phyloP scores from a whole-genome alignment of 2,113 vertebrate species.

The Sinocyclocheilus anshuiensis region DNA sequence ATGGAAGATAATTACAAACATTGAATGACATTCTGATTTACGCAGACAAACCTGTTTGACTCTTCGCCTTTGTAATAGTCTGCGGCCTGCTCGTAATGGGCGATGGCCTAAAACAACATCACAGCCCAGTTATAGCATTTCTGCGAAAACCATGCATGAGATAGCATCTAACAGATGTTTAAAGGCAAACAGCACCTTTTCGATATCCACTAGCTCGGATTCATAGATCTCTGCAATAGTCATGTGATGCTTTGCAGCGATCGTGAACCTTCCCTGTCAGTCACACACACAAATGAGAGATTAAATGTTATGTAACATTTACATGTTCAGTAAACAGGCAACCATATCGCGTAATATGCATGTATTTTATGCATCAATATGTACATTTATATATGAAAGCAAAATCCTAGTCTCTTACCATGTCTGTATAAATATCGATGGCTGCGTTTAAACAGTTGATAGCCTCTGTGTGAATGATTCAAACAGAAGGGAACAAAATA shows the following conservation, averaged over 20 bases:
- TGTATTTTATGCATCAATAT: not conserved
- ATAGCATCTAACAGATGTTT: not conserved
- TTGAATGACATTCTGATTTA: not conserved
- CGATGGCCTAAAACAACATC: constrained; percentile 82
- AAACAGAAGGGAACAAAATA: constrained; percentile 31
- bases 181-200: constrained; percentile 81
- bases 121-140: not conserved
- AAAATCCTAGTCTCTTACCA: constrained; percentile 80
- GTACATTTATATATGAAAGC: not conserved
- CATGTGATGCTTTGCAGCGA: constrained; percentile 98
- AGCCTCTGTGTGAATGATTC: constrained; percentile 81
- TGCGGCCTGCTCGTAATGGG: constrained; percentile 97
- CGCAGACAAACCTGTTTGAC: constrained; percentile 87
- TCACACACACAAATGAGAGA: constrained; percentile 6
- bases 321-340: constrained; percentile 1
- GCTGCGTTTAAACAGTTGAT: constrained; percentile 99
- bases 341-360: not conserved
- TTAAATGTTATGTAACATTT: not conserved
- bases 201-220: constrained; percentile 94
- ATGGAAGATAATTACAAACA: not conserved
- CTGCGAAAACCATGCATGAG: not conserved
- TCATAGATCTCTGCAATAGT: constrained; percentile 98
- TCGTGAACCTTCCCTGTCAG: constrained; percentile 91
- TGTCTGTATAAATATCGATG: constrained; percentile 99
- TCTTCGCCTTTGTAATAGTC: constrained; percentile 99